Evolutionary conservation across 2,113 vertebrate species (phyloP).

Genomic region (Aegithalos caudatus): DNA sequence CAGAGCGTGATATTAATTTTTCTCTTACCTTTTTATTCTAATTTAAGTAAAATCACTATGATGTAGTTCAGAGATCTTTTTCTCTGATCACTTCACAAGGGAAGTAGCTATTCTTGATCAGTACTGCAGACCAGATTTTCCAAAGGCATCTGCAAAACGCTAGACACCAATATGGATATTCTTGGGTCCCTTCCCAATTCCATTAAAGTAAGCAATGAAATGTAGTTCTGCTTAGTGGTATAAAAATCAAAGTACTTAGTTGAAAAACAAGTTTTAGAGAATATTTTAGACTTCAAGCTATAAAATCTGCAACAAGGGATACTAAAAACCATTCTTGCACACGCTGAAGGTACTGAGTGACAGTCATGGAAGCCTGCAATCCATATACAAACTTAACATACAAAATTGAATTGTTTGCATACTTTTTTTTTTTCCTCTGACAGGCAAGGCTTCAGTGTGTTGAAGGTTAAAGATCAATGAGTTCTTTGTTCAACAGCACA

Average conservation of each 20-base stretch:
- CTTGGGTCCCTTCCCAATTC: neutral
- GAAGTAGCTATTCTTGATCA: neutral
- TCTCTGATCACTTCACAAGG: neutral
- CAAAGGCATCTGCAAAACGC: neutral
- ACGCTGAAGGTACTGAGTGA: neutral
- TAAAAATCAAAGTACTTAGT: neutral
- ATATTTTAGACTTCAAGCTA: neutral
- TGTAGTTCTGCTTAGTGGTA: neutral
- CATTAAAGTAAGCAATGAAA: neutral
- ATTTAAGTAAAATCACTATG: neutral
- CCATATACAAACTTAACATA: neutral
- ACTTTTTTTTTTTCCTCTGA: neutral
- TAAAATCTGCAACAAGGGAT: neutral
- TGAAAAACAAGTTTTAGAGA: neutral
- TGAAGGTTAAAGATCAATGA: neutral
- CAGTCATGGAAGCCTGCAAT: neutral
- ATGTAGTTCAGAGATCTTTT: neutral
- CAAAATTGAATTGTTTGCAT: fast-evolving
- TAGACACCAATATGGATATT: neutral
- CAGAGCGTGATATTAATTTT: neutral
- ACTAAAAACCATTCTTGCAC: neutral
- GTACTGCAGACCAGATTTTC: neutral
- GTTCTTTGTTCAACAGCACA: neutral
- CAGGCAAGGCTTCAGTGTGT: neutral
- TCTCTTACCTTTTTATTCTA: neutral